phyloP scores from a whole-genome alignment of 2,113 vertebrate genomes.

The Aleadryas rufinucha region DNA sequence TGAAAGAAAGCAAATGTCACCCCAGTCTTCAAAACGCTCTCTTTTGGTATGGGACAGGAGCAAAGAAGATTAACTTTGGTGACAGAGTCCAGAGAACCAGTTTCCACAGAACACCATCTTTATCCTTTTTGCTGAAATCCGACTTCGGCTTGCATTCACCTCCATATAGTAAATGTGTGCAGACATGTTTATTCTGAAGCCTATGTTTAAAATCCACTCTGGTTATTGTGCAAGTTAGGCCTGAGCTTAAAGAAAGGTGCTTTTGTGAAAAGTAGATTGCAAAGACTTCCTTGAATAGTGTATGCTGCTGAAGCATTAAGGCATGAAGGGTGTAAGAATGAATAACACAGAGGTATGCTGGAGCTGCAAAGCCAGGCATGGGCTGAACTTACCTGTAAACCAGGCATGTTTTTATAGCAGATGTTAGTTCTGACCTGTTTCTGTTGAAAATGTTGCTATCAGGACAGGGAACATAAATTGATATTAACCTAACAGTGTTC shows the following conservation, averaged over 20 bases:
- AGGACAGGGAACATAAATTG: not conserved
- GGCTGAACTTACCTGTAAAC: not conserved
- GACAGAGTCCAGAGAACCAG: not conserved
- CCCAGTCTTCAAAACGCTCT: not conserved
- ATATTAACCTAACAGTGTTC: not conserved
- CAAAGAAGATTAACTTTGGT: not conserved
- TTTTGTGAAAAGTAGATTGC: not conserved
- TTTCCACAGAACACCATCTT: not conserved
- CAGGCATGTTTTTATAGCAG: not conserved
- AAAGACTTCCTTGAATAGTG: not conserved
- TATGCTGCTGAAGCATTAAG: not conserved
- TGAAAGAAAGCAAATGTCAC: not conserved
- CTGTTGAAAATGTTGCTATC: not conserved
- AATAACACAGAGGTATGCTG: not conserved
- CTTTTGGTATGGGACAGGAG: not conserved
- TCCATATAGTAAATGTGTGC: not conserved
- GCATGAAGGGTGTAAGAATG: not conserved
- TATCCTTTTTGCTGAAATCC: not conserved
- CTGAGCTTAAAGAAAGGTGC: not conserved
- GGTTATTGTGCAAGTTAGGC: not conserved
- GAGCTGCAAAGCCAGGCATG: not conserved
- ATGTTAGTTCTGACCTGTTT: not conserved
- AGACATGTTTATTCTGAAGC: not conserved
- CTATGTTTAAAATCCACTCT: not conserved
- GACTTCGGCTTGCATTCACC: not conserved